phyloP scores from a whole-genome alignment of 2,113 vertebrate genomes.

The Pelmatolapia mariae region DNA sequence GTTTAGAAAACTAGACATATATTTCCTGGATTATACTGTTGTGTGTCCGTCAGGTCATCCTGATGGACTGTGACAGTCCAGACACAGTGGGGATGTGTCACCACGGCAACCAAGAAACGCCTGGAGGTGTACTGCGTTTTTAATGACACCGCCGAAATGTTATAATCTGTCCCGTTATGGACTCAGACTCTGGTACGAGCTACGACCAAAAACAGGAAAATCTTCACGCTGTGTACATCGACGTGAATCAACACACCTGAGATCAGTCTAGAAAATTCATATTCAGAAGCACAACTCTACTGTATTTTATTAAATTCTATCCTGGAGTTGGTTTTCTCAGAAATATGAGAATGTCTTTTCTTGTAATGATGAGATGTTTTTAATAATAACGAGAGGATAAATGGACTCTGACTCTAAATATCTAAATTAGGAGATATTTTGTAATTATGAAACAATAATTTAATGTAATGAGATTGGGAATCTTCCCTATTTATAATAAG shows the following conservation, averaged over 20 bases:
- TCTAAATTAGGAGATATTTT: background rate
- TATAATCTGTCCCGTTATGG: rapidly evolving
- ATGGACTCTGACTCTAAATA: background rate
- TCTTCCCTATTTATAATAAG: background rate
- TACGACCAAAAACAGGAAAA: background rate
- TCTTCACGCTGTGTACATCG: background rate
- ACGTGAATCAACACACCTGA: background rate
- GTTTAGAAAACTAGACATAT: background rate
- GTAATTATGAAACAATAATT: rapidly evolving
- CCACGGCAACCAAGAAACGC: background rate
- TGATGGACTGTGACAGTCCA: too few relatives aligned
- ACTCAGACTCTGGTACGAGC: background rate
- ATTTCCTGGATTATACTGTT: rapidly evolving
- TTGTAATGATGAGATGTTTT: background rate
- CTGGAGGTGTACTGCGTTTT: rapidly evolving
- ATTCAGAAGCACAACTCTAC: background rate
- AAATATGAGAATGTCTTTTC: background rate
- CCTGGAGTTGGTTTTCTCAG: background rate
- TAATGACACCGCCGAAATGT: rapidly evolving
- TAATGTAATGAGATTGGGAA: background rate
- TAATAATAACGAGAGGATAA: background rate
- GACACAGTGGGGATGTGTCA: background rate
- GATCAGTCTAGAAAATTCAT: background rate
- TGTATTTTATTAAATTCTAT: background rate
- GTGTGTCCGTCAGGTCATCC: background rate